These are phyloP conservation scores for Drosophila meridionalis DNA, from an alignment of 2,888 invertebrate species.

Conservation along the genomic window DNA sequence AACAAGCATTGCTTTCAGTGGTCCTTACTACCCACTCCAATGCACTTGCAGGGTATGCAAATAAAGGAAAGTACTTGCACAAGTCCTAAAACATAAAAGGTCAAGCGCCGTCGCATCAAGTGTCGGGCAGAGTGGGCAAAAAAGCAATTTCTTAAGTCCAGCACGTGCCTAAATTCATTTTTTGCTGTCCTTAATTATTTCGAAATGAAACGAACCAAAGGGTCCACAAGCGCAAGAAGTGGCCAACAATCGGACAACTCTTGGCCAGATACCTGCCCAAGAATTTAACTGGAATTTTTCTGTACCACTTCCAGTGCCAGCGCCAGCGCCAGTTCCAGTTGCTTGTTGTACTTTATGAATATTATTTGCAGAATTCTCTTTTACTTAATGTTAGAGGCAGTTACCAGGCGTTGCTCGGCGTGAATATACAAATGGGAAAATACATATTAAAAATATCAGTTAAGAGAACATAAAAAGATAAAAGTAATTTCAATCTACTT, in stretches of 20 bases:
- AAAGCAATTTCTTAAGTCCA: conserved; percentile 71
- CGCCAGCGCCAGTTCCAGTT: neutral
- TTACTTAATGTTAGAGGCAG: neutral
- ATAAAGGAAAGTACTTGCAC: neutral
- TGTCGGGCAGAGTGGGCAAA: conserved; percentile 23
- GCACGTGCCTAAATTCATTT: conserved; percentile 72
- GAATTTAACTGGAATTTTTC: conserved; percentile 25
- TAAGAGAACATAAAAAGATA: too few species aligned
- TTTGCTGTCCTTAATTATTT: conserved; percentile 69
- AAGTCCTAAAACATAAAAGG: conserved; percentile 49
- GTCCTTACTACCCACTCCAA: neutral
- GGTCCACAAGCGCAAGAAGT: conserved; percentile 44
- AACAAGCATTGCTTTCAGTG: neutral
- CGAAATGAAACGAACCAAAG: conserved; percentile 56
- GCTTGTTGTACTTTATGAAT: neutral
- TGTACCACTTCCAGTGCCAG: neutral
- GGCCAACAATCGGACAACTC: conserved; percentile 44
- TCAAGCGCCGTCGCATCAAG: conserved; percentile 44
- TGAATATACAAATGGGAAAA: neutral
- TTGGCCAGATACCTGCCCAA: conserved; percentile 32
- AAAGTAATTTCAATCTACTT: too few species aligned
- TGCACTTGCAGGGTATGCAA: neutral
- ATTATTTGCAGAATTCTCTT: conserved; percentile 17
- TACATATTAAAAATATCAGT: neutral
- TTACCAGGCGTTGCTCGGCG: neutral